A percentile compares a stretch with the other conserved stretches of the same genome.
phyloP scores from a whole-genome alignment of 2,113 vertebrate species.

The Hiodon alosoides region DNA sequence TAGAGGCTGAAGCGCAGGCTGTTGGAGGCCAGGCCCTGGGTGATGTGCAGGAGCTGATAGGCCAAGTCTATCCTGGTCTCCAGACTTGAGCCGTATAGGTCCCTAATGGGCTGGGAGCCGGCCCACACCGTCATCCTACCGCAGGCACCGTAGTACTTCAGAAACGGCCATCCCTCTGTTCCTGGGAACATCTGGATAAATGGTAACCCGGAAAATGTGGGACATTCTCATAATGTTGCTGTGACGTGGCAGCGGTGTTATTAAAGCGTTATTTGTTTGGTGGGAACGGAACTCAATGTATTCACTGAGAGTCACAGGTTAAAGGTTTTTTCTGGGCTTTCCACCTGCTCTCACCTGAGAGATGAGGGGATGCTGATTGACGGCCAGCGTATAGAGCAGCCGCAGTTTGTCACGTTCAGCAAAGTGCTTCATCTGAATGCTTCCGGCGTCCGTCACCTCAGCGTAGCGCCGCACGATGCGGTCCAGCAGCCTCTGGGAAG shows the following conservation, averaged over 20 bases:
- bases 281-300: no score
- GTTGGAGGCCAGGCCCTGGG: slow-evolving; percentile 66
- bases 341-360: slow-evolving; percentile 57
- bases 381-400: slow-evolving; percentile 72
- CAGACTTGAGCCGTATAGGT: slow-evolving; percentile 47
- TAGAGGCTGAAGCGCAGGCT: slow-evolving; percentile 75
- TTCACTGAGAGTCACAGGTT: no score
- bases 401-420: slow-evolving; percentile 67
- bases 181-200: slow-evolving; percentile 72
- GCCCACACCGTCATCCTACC: slow-evolving; percentile 66
- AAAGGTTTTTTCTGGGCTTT: no score
- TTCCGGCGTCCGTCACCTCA: slow-evolving; percentile 71
- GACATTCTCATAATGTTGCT: no score
- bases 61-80: slow-evolving; percentile 63
- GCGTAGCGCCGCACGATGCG: slow-evolving; percentile 73
- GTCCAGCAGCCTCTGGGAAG: slow-evolving; percentile 73
- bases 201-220: not conserved
- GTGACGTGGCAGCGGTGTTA: no score
- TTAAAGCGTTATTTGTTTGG: no score
- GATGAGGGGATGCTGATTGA: slow-evolving; percentile 72
- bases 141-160: slow-evolving; percentile 72
- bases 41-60: slow-evolving; percentile 67
- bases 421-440: slow-evolving; percentile 78
- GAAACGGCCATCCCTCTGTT: slow-evolving; percentile 76
- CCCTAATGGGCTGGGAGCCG: slow-evolving; percentile 56